phyloP scores from a whole-genome alignment of 2,888 invertebrate genomes.

The Hemistola chrysoprasaria region DNA sequence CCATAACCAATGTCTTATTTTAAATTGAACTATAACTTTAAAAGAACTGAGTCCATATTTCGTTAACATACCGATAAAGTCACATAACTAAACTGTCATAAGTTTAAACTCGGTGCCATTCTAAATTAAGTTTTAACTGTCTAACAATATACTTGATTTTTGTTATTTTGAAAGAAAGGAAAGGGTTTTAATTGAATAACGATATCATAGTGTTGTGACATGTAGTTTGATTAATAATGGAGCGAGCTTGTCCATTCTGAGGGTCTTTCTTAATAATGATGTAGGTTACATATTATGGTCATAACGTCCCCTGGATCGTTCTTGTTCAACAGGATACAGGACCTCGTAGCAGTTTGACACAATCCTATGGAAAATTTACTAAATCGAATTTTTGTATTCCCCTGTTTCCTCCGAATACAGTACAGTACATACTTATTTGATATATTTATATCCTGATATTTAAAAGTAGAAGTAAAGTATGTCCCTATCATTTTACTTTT shows the following conservation, averaged over 20 bases:
- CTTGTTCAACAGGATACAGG: too few relatives aligned
- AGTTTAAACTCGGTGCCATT: slow-evolving; percentile 1
- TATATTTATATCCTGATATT: too few relatives aligned
- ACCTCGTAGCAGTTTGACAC: too few relatives aligned
- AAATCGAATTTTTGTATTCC: too few relatives aligned
- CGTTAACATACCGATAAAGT: slow-evolving; percentile 20
- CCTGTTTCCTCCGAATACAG: too few relatives aligned
- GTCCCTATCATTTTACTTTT: too few relatives aligned
- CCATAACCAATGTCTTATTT: slow-evolving; percentile 21
- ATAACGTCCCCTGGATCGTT: slow-evolving; percentile 37
- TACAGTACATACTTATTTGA: too few relatives aligned
- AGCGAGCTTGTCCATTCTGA: slow-evolving; percentile 62
- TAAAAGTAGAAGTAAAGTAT: too few relatives aligned
- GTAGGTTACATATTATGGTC: slow-evolving; percentile 63
- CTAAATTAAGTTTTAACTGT: slow-evolving; percentile 1
- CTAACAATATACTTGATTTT: slow-evolving; percentile 25
- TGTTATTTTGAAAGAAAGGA: slow-evolving; percentile 34
- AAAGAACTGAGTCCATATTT: slow-evolving; percentile 34
- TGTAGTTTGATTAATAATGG: slow-evolving; percentile 79
- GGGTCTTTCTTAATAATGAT: slow-evolving; percentile 58
- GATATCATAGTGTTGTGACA: slow-evolving; percentile 80
- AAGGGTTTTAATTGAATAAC: slow-evolving; percentile 76
- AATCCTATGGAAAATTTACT: too few relatives aligned
- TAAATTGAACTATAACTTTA: slow-evolving; percentile 22
- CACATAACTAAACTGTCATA: slow-evolving; percentile 35